Evolutionary conservation across 2,113 vertebrate species (phyloP).

Genomic region (Emydocephalus ijimae): DNA sequence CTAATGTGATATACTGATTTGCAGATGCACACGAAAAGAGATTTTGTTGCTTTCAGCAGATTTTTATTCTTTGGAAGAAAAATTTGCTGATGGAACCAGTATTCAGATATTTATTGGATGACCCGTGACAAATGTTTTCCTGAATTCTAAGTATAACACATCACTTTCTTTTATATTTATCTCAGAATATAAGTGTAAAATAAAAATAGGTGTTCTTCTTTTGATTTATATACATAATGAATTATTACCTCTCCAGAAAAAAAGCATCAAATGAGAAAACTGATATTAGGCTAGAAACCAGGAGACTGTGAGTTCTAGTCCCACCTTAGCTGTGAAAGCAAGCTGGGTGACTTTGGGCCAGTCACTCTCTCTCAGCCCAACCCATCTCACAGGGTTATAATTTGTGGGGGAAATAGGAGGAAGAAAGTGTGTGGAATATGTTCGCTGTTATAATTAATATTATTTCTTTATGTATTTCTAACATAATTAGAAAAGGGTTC

Average conservation of each 20-base stretch:
- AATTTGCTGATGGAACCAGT: constrained; percentile 24
- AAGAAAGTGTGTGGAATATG: no score
- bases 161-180: constrained; percentile 38
- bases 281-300: background rate
- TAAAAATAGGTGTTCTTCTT: constrained; percentile 4
- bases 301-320: no score
- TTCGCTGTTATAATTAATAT: background rate
- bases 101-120: constrained; percentile 32
- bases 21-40: background rate
- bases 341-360: no score
- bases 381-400: no score
- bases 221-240: constrained; percentile 33
- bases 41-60: constrained; percentile 2
- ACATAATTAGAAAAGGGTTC: background rate
- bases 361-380: no score
- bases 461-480: background rate
- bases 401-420: no score
- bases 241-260: constrained; percentile 16
- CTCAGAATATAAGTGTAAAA: constrained; percentile 5
- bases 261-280: background rate
- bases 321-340: no score
- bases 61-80: constrained; percentile 38
- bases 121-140: background rate
- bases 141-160: constrained; percentile 20
- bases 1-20: background rate